Base-by-base conservation (phyloP, 2,797 vertebrate species). In the Chanos chanos region DNA sequence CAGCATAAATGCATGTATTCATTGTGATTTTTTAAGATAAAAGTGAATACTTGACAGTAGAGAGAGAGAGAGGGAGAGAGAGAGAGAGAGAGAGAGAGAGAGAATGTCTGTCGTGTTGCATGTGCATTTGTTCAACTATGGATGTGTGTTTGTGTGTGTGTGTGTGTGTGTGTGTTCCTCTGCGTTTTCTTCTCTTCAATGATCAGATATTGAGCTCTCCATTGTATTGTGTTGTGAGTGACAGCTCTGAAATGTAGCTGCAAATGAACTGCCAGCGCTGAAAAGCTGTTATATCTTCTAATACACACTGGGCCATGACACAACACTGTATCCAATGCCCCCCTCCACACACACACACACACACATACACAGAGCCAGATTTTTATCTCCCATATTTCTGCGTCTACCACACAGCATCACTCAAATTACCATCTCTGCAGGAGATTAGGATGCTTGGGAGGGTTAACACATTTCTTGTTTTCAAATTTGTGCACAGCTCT, bases 1-100 rank as follows among this genome's bases (percentile, higher is more conserved):
- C 77, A 81, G 77, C 77, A 76, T 34, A 76, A 80, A 75, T 61
- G 53, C 49, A 62, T 56, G 6, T 43, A 30, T 39, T 53, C 41
- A 31, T 55, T 24, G 52, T 36, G 51, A 54, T n/a, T 12, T 36
- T 31, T 58, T 57, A 16, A 44, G 40, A 72, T 59, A 70, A 37
- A 53, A 22, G 53, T 41, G 7, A 45, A 10, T n/a, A 4, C 24
- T 15, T 49, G 39, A 24, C 34, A 37, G 9, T 19, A 25, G 7
- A 24, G 9, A 27, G 8, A 28, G 54, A 6, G 27, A 13, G 10
- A 5, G 40, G 21, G 40, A 16, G 39, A 16, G 39, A 28, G 8
- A 10, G 13, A 30, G 25, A 19, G 10, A 30, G 45, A 43, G 50
- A 61, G 51, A 1, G 21, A 45, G 15, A 25, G 9, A 25, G 47